Evolutionary conservation across 37 sponge, comb jelly and placozoan genomes (phyloP), one percentile per base, ranked within the genome.

Genomic region (Crambe crambe): DNA sequence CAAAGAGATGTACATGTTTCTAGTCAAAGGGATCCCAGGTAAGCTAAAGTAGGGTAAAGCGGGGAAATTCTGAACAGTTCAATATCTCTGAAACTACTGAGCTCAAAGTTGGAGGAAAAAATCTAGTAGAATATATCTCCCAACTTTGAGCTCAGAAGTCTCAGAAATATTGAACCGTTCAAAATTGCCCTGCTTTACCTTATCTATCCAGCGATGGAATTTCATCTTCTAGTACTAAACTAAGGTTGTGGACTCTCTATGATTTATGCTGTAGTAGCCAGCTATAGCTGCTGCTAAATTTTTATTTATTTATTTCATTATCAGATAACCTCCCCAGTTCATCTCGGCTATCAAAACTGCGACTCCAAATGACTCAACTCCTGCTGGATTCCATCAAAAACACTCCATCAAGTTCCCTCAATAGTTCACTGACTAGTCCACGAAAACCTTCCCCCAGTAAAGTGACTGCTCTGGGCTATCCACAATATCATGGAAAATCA

Each of bases 1-100:
- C 64, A 61, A 60, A 38, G 77, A 77, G 34, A 63, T 77, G 29
- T 59, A 59, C 36, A 37, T 38, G 42, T 77, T 77, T 63, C 22
- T 77, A 31, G 54, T 34, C 3, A 65, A 65, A 65, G 66, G 66
- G 30, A 30, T 65, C 17, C 66, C 66, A 30, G 66, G 66, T 65
- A 34, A 31, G 3, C 17, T 31, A 65, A 65, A 30, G 3, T 58
- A 2, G n/a, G n/a, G n/a, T n/a, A n/a, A n/a, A n/a, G n/a, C n/a
- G n/a, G n/a, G n/a, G n/a, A n/a, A n/a, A n/a, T n/a, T n/a, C n/a
- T n/a, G n/a, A n/a, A n/a, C n/a, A n/a, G n/a, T n/a, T n/a, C n/a
- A n/a, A n/a, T n/a, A n/a, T n/a, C n/a, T n/a, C n/a, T n/a, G n/a
- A n/a, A n/a, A n/a, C n/a, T n/a, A n/a, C n/a, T n/a, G n/a, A n/a